Conservation (phyloP, 2,113 vertebrate genomes). For the Hippocampus barbouri region DNA sequence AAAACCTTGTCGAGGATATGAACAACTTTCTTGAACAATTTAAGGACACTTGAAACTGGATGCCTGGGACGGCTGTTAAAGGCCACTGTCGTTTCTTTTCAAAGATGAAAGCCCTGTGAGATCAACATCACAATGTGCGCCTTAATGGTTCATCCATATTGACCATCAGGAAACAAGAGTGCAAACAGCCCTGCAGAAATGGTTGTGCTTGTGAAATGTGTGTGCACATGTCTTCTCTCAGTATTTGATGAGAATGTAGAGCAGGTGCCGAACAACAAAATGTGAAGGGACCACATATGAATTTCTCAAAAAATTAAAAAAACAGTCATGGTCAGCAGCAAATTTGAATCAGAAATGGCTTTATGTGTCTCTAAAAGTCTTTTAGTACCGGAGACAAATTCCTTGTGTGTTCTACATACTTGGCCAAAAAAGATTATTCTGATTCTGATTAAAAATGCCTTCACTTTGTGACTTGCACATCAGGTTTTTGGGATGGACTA, state of each 20-base stretch:
- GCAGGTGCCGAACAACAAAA: neutral
- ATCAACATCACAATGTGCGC: slow-evolving; percentile 17
- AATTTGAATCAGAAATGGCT: no score
- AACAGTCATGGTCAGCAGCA: no score
- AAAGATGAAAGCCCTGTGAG: neutral
- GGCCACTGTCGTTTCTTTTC: slow-evolving; percentile 1
- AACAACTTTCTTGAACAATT: neutral
- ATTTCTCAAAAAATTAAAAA: neutral
- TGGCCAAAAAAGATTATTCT: no score
- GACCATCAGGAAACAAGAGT: neutral
- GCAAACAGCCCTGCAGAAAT: neutral
- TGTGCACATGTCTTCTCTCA: neutral
- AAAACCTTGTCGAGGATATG: neutral
- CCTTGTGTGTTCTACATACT: no score
- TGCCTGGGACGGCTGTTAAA: neutral
- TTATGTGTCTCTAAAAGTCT: no score
- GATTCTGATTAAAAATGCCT: no score
- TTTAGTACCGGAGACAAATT: no score
- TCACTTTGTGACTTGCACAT: no score
- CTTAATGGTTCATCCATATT: neutral
- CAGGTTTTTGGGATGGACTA: no score
- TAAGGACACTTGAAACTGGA: neutral
- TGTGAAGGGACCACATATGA: neutral
- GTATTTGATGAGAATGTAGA: neutral
- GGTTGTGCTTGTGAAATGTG: neutral